These are phyloP conservation scores for Scaptomyza reducta DNA, from an alignment of 2,888 invertebrate species.

Conservation along the genomic window DNA sequence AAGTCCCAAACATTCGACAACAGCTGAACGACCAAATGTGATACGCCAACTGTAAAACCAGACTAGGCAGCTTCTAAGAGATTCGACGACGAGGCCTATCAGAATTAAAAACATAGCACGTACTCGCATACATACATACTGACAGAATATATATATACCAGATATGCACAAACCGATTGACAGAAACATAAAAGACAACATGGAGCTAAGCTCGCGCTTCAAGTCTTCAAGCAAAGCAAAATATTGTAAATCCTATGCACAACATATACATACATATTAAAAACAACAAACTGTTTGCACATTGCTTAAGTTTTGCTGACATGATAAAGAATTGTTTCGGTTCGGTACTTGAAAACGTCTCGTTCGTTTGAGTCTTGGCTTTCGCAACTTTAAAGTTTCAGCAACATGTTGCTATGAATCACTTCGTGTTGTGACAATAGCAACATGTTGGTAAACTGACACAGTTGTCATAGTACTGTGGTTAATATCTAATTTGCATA, in stretches of 20 bases:
- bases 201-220: no score
- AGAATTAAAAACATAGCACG: background rate
- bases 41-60: slow-evolving; percentile 61
- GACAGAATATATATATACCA: background rate
- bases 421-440: background rate
- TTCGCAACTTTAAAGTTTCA: background rate
- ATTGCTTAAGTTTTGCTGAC: no score
- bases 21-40: background rate
- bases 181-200: background rate
- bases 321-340: no score
- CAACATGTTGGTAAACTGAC: background rate
- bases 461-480: slow-evolving; percentile 9
- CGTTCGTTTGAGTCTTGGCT: background rate
- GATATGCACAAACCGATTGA: background rate
- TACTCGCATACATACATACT: background rate
- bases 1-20: slow-evolving; percentile 1
- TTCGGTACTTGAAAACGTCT: background rate
- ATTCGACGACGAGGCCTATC: no score
- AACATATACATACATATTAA: background rate
- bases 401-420: slow-evolving; percentile 22
- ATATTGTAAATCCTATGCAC: no score
- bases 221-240: no score
- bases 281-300: no score
- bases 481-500: background rate
- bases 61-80: slow-evolving; percentile 46